Evolutionary conservation across 1,140 invertebrate species (phyloP).

Genomic region (Ridgeia piscesae): DNA sequence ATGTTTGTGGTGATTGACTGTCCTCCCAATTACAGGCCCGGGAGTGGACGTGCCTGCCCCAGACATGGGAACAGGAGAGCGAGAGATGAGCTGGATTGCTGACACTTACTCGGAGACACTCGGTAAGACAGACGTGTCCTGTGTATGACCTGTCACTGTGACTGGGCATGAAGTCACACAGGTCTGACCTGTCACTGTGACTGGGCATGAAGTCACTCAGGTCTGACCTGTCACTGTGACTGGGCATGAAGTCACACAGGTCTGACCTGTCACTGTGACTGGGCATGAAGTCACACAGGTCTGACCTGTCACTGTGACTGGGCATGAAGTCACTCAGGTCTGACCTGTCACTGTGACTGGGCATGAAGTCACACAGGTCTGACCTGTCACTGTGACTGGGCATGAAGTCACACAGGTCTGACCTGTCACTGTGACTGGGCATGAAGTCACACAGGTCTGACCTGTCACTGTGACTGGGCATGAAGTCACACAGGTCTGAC

Average conservation of each 20-base stretch:
- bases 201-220: background rate
- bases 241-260: background rate
- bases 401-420: no score
- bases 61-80: conserved; percentile 96
- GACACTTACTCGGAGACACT: conserved; percentile 98
- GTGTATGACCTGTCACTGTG: no score
- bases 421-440: background rate
- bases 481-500: no score
- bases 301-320: no score
- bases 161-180: background rate
- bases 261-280: no score
- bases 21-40: conserved; percentile 65
- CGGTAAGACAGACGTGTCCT: conserved; percentile 64
- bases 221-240: no score
- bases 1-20: conserved; percentile 6
- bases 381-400: no score
- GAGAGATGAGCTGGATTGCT: conserved; percentile 99
- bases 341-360: no score
- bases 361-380: background rate
- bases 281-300: background rate
- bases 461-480: no score
- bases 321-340: no score
- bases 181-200: no score
- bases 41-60: conserved; percentile 97
- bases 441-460: no score